Evolutionary conservation across 2,797 vertebrate species (phyloP), one percentile per base, ranked within the genome.

Genomic region (Sebastes matsubarae): DNA sequence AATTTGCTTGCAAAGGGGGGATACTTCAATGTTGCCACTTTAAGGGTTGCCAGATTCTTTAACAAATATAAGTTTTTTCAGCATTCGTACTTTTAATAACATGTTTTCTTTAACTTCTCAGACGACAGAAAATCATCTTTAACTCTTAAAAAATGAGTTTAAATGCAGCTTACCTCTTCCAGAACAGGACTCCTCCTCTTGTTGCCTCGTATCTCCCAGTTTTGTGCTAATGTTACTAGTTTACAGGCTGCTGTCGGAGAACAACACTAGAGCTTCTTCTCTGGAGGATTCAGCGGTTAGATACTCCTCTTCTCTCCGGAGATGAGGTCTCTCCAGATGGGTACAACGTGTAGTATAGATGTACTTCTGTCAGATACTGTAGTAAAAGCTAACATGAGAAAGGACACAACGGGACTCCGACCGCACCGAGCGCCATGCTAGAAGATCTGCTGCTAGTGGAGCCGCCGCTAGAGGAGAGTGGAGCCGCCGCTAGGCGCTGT

Each of bases 341-440:
- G 9, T 3, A 4, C 6, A 12, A 50, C 0, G 8, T 68, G 0
- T 3, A 14, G 8, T 38, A 7, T 1, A 60, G 54, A 38, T 36
- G 25, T 0, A 71, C 14, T 34, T 71, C 11, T 50, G 27, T 76
- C 60, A 82, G 60, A 75, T 2, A 72, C 14, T 32, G 2, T 9
- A 74, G 63, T 46, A 72, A 74, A 85, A 85, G 22, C 72, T 66
- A 73, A 77, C 72, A 71, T 24, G 86, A 79, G 83, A 59, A 83
- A 79, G 66, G 59, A 90, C 75, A 87, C 87, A 72, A 72, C 60
- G 65, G 82, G 87, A 89, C 81, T 92, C 89, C 83, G 18, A 67
- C 77, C 14, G 65, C 72, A 73, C 81, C 72, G 77, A 89, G 88
- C 95, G 94, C 95, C 95, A 96, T 95, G 91, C 88, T 93, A 90